Base-by-base conservation (phyloP, 2,113 vertebrate genomes). In the Ascaphus truei region DNA sequence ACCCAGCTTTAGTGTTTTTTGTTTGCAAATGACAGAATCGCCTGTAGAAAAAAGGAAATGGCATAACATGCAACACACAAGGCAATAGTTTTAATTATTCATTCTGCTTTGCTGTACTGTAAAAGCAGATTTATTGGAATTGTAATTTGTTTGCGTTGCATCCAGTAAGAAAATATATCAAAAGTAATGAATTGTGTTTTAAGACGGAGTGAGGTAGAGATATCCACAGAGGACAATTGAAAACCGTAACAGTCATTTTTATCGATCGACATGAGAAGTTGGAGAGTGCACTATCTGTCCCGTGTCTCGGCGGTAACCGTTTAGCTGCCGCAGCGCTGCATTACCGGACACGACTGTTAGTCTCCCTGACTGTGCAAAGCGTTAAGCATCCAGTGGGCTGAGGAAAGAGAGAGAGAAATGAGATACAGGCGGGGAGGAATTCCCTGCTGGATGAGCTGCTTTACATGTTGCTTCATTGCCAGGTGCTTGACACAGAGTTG, bases 401-500 rank as follows among this genome's bases (percentile, higher is more conserved):
- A 64, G 16, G 55, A 43, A 51, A 31, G 34, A 31, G 25, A 39
- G 16, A 11, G 11, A 41, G 34, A 51, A 71, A 71, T 52, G 25
- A 30, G 57, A 71, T 71, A 27, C 67, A 52, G 31, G 18, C 47
- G 85, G 77, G 76, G 77, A 81, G 81, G 83, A 82, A 88, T 82
- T 82, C 83, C 79, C 77, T 77, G 76, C 78, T 84, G 84, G 79
- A 76, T 76, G 76, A 86, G 84, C 84, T 80, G 76, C 81, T 90
- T 90, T 88, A 83, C 81, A 84, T 85, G 87, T 90, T 85, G 81
- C 81, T 81, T 88, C 83, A 78, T 71, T 89, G 86, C 90, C 93
- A 93, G 91, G 93, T 93, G 88, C 92, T 92, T 93, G 92, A 90
- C 89, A 86, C 84, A 84, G 89, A 90, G 80, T 83, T 74, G 80